phyloP scores from a whole-genome alignment of 2,888 invertebrate genomes.

The Priocnemis perturbator region DNA sequence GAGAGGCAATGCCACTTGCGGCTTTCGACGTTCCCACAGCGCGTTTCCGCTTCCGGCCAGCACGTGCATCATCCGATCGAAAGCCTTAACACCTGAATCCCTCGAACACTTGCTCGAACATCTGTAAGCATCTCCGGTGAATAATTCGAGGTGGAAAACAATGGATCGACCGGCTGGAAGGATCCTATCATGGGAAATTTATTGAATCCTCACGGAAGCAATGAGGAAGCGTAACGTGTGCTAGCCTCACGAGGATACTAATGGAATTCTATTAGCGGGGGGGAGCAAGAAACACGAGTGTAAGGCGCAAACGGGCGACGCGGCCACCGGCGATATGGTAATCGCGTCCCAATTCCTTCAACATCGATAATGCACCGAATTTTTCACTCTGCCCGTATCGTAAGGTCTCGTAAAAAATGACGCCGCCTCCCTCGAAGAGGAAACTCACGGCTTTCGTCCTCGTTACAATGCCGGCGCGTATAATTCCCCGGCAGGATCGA shows the following conservation, averaged over 20 bases:
- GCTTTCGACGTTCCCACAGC: constrained; percentile 64
- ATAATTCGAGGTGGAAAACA: not conserved
- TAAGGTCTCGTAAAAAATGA: too few species aligned
- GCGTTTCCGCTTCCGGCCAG: constrained; percentile 69
- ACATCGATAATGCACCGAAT: too few species aligned
- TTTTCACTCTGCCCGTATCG: too few species aligned
- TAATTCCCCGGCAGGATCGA: constrained; percentile 59
- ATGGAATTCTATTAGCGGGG: too few species aligned
- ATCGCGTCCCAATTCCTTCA: too few species aligned
- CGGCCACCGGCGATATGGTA: too few species aligned
- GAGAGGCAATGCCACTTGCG: constrained; percentile 53
- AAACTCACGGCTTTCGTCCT: constrained; percentile 22
- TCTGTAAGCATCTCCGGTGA: not conserved
- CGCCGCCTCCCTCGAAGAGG: too few species aligned
- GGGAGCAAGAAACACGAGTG: too few species aligned
- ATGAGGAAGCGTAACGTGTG: not conserved
- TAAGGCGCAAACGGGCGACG: too few species aligned
- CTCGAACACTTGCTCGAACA: too few species aligned
- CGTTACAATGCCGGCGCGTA: constrained; percentile 59
- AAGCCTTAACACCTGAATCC: constrained; percentile 47
- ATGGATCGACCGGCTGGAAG: not conserved
- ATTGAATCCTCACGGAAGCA: not conserved
- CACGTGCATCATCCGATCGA: constrained; percentile 62
- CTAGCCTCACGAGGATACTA: too few species aligned
- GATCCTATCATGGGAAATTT: not conserved